These are phyloP conservation scores for Halichoerus grypus DNA, from an alignment of 2,113 vertebrate species.

Conservation along the genomic window DNA sequence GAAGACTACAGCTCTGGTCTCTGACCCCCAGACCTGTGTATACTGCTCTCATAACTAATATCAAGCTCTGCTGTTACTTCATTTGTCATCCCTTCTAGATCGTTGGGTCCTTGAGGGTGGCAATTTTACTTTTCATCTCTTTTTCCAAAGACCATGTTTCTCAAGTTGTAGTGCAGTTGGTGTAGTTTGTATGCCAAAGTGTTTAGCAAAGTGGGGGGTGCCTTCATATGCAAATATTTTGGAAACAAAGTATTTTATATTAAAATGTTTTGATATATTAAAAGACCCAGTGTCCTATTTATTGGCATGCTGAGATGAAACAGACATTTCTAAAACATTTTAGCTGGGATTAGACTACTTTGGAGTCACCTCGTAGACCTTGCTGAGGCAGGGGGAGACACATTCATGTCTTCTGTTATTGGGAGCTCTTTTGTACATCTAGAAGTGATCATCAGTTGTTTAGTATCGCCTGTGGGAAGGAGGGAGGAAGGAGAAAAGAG, in stretches of 20 bases:
- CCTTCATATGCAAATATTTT: neutral
- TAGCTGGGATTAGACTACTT: neutral
- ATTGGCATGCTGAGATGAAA: neutral
- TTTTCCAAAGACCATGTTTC: neutral
- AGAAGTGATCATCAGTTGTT: neutral
- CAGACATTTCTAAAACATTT: neutral
- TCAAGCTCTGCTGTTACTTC: neutral
- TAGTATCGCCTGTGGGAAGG: neutral
- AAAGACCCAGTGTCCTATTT: neutral
- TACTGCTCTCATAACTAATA: neutral
- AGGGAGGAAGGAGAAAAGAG: neutral
- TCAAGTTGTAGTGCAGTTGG: neutral
- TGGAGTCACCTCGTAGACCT: neutral
- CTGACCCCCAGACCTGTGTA: accelerated
- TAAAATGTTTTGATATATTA: neutral
- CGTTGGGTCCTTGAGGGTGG: accelerated
- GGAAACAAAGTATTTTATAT: neutral
- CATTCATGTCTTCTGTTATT: too few species aligned
- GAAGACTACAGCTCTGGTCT: neutral
- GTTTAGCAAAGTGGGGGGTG: neutral
- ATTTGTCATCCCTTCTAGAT: neutral
- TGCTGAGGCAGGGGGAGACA: too few species aligned
- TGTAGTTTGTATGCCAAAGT: neutral
- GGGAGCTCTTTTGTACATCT: neutral
- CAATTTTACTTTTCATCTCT: neutral